A percentile compares a stretch with the other conserved stretches of the same genome.
Conservation (phyloP, 2,797 vertebrate species). For the Lagorchestes hirsutus region DNA sequence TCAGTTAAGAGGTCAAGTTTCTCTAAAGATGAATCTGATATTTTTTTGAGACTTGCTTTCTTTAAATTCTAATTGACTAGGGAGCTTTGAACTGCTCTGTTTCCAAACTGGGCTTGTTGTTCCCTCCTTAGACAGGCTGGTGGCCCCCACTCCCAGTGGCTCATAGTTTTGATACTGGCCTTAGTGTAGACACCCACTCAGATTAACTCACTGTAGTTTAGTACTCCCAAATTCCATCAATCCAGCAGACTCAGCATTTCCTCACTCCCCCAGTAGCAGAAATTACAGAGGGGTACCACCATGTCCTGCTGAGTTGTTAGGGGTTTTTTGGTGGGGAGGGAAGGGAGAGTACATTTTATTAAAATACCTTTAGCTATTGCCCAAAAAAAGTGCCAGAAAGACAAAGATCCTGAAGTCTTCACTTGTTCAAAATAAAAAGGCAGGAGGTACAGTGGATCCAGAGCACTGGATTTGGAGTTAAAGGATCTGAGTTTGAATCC, state of each 20-base stretch:
- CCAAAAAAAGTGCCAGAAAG: slow-evolving; percentile 40
- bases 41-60: slow-evolving; percentile 12
- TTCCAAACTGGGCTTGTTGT: neutral
- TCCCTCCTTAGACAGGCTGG: neutral
- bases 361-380: neutral
- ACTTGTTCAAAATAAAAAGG: slow-evolving; percentile 14
- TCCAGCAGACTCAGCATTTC: neutral
- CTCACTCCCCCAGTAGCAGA: neutral
- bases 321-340: too few species aligned
- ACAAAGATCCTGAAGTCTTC: neutral
- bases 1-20: slow-evolving; percentile 21
- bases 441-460: slow-evolving; percentile 31
- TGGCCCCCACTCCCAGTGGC: neutral
- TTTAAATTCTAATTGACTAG: neutral
- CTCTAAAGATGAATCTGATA: slow-evolving; percentile 24
- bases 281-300: neutral
- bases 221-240: neutral
- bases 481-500: neutral
- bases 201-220: neutral
- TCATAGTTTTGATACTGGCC: neutral
- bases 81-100: neutral
- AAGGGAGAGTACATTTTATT: neutral
- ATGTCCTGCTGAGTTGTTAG: neutral
- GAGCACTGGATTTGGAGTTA: too few species aligned
- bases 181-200: neutral